Evolutionary conservation across 2,888 invertebrate species (phyloP).

Genomic region (Myopa testacea): DNA sequence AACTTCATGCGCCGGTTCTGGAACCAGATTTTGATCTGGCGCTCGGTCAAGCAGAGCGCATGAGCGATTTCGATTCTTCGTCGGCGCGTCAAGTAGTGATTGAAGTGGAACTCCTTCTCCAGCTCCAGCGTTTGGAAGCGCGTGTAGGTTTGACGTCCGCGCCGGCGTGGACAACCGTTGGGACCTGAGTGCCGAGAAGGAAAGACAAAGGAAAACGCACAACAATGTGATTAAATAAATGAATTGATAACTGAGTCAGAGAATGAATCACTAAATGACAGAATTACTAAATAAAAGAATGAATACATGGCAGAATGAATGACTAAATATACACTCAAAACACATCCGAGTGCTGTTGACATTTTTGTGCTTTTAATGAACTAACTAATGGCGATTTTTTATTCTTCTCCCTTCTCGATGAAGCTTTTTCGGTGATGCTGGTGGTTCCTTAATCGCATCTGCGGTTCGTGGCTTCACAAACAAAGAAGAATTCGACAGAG

Average conservation of each 20-base stretch:
- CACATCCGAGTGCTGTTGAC: conserved; percentile 24
- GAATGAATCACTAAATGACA: not conserved
- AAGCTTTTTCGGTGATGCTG: too few relatives aligned
- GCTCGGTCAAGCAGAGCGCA: conserved; percentile 93
- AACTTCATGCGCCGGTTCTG: conserved; percentile 97
- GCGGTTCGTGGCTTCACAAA: too few relatives aligned
- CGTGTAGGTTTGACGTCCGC: conserved; percentile 97
- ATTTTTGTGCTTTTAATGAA: conserved; percentile 51
- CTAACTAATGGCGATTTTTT: conserved; percentile 45
- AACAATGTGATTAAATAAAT: not conserved
- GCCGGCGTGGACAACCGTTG: conserved; percentile 92
- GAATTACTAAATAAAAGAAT: too few relatives aligned
- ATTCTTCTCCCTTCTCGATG: too few relatives aligned
- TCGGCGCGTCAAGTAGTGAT: conserved; percentile 95
- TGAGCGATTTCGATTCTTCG: conserved; percentile 98
- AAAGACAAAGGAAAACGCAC: conserved; percentile 46
- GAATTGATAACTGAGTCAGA: conserved; percentile 39
- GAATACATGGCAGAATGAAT: conserved; percentile 44
- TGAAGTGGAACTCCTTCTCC: conserved; percentile 99
- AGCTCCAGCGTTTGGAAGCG: conserved; percentile 97
- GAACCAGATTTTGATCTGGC: conserved; percentile 98
- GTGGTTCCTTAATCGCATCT: too few relatives aligned
- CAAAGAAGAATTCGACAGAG: too few relatives aligned
- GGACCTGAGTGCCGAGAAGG: conserved; percentile 78
- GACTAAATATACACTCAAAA: not conserved